Evolutionary conservation across 1,140 invertebrate species (phyloP).

Genomic region (Bombus affinis): DNA sequence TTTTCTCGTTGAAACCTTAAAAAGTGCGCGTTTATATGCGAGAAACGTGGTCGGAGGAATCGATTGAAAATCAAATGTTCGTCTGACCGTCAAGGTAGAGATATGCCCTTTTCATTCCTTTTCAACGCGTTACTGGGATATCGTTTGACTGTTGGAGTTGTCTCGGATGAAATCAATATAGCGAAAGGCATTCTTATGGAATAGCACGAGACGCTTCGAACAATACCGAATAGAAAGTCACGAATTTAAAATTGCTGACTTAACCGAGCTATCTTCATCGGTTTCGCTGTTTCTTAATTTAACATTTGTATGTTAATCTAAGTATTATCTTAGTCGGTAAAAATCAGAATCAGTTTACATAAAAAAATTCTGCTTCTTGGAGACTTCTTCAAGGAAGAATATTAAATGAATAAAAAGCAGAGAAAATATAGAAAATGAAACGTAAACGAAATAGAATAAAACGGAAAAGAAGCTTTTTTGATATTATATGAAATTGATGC

Average conservation of each 20-base stretch:
- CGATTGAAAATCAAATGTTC: slow-evolving; percentile 36
- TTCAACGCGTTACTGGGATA: background rate
- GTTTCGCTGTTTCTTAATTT: background rate
- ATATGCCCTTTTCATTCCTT: background rate
- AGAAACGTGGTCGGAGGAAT: slow-evolving; percentile 16
- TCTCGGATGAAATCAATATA: background rate
- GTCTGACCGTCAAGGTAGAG: too few species aligned
- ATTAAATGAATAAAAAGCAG: background rate
- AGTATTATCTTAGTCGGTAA: too few species aligned
- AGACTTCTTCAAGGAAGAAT: background rate
- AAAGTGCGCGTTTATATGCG: slow-evolving; percentile 53
- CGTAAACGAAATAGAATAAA: too few species aligned
- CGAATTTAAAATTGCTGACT: background rate
- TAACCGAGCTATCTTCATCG: background rate
- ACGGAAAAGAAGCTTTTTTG: too few species aligned
- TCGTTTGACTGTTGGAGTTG: background rate
- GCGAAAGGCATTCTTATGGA: background rate
- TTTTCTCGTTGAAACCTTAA: slow-evolving; percentile 43
- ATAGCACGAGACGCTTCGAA: background rate
- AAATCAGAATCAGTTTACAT: background rate
- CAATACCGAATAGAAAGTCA: background rate
- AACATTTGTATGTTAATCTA: background rate
- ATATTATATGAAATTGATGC: too few species aligned
- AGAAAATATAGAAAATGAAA: background rate
- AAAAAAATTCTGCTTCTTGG: background rate